These are phyloP conservation scores for Danio tinwini DNA, from an alignment of 2,797 vertebrate genomes.

Conservation along the genomic window DNA sequence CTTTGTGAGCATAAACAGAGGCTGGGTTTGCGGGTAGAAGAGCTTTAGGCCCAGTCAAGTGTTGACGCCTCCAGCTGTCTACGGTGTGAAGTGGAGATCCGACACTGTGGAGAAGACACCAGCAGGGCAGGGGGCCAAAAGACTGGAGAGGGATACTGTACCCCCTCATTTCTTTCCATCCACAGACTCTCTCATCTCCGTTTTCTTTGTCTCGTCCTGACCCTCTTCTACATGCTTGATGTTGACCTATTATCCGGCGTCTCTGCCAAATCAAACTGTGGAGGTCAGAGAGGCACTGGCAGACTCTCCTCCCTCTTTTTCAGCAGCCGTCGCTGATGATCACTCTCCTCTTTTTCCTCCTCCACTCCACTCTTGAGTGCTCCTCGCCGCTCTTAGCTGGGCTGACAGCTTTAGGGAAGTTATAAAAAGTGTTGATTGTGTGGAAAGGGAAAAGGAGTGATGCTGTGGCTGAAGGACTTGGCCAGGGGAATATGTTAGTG, in stretches of 20 bases:
- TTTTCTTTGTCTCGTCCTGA: slow-evolving; percentile 56
- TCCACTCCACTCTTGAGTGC: slow-evolving; percentile 56
- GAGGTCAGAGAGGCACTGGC: slow-evolving; percentile 52
- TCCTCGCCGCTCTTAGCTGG: slow-evolving; percentile 71
- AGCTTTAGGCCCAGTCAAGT: slow-evolving; percentile 70
- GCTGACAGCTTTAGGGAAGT: slow-evolving; percentile 64
- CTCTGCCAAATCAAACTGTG: slow-evolving; percentile 44
- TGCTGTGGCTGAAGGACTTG: slow-evolving; percentile 58
- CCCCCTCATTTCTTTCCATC: slow-evolving; percentile 55
- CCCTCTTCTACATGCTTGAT: slow-evolving; percentile 39
- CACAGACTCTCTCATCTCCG: slow-evolving; percentile 49
- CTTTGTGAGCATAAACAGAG: slow-evolving; percentile 73
- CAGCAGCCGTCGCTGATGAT: slow-evolving; percentile 52
- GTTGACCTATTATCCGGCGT: slow-evolving; percentile 36
- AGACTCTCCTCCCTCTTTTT: slow-evolving; percentile 44
- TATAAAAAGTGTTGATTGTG: slow-evolving; percentile 63
- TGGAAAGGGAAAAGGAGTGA: slow-evolving; percentile 61
- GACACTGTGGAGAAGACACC: slow-evolving; percentile 76
- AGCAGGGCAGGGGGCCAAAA: slow-evolving; percentile 78
- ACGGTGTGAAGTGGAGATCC: slow-evolving; percentile 78
- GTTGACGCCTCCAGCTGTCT: slow-evolving; percentile 85
- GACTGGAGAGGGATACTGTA: slow-evolving; percentile 32
- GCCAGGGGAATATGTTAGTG: slow-evolving; percentile 46
- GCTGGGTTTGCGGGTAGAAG: slow-evolving; percentile 66
- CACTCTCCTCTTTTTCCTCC: slow-evolving; percentile 57